phyloP scores from a whole-genome alignment of 2,113 vertebrate species.

The Emydocephalus ijimae region DNA sequence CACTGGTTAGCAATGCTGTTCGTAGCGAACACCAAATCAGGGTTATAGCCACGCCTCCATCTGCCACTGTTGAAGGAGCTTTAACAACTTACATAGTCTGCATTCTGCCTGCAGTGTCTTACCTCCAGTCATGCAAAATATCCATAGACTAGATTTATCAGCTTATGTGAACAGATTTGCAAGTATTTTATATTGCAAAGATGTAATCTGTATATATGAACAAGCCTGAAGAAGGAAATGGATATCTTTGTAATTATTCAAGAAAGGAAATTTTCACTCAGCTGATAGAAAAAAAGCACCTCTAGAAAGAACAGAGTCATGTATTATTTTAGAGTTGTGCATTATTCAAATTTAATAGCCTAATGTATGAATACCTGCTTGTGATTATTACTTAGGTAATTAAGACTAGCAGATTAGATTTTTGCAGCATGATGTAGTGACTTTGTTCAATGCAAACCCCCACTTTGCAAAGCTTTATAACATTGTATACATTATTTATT shows the following conservation, averaged over 20 bases:
- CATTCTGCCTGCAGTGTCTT: background rate
- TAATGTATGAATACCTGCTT: constrained; percentile 10
- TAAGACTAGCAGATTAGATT: background rate
- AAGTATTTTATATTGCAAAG: background rate
- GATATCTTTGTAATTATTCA: background rate
- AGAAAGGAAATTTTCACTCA: background rate
- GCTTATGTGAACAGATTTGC: background rate
- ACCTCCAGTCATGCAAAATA: constrained; percentile 8
- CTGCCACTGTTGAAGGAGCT: no score
- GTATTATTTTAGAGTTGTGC: background rate
- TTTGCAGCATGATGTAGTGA: background rate
- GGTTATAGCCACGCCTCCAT: no score
- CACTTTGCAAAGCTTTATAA: background rate
- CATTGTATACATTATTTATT: constrained; percentile 16
- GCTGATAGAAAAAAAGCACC: background rate
- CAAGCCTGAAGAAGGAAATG: constrained; percentile 9
- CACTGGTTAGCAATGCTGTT: no score
- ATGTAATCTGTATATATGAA: background rate
- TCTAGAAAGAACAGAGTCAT: background rate
- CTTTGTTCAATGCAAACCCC: background rate
- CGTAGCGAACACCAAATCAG: no score
- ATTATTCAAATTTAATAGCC: background rate
- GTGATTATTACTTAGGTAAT: constrained; percentile 30
- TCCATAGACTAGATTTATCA: background rate
- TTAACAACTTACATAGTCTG: background rate